These are phyloP conservation scores for Cephalophus harveyi DNA, from an alignment of 2,113 vertebrate genomes.

Conservation along the genomic window DNA sequence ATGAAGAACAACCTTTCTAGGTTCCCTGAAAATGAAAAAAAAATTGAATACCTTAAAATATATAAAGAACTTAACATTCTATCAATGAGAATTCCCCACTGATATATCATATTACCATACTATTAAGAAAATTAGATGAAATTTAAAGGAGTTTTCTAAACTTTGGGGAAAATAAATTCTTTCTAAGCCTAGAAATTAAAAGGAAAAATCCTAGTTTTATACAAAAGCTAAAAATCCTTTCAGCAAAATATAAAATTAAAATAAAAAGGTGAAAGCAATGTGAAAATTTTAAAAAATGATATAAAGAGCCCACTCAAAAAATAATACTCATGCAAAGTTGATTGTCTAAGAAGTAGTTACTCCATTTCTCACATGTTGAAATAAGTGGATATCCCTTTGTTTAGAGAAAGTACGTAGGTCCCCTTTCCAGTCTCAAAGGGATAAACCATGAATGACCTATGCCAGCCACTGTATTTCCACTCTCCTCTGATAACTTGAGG, in stretches of 20 bases:
- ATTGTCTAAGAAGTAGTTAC: background rate
- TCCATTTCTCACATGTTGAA: background rate
- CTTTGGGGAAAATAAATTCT: background rate
- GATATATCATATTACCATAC: background rate
- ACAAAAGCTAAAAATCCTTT: background rate
- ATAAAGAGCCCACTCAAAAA: background rate
- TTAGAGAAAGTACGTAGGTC: background rate
- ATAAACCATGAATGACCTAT: background rate
- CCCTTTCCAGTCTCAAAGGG: background rate
- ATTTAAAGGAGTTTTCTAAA: background rate
- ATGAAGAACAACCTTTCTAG: conserved; percentile 94
- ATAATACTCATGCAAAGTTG: background rate
- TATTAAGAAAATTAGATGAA: conserved; percentile 14
- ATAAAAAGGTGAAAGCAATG: background rate
- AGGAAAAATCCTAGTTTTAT: background rate
- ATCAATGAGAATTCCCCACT: background rate
- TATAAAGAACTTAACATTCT: background rate
- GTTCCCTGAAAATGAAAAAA: conserved; percentile 84
- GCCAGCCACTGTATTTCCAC: background rate
- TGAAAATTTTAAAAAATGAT: background rate
- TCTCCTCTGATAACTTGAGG: background rate
- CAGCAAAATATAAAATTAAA: conserved; percentile 5
- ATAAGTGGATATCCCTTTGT: background rate
- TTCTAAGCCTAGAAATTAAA: conserved; percentile 16
- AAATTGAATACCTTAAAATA: background rate